Conservation (phyloP, 2,888 invertebrate genomes). For the Ecliptopera silaceata region DNA sequence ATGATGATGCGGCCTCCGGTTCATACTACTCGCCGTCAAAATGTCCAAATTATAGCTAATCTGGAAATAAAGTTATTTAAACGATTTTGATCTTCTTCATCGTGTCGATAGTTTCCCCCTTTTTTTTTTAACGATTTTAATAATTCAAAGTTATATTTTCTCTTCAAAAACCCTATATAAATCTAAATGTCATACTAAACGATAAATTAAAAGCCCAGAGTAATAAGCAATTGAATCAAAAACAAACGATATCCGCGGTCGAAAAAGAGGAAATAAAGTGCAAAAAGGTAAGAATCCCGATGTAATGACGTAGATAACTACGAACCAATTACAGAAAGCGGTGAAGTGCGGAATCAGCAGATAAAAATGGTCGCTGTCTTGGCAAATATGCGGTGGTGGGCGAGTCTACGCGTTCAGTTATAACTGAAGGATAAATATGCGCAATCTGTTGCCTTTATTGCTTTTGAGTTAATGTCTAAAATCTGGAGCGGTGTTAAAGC, state of each 20-base stretch:
- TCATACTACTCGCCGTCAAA: too few relatives aligned
- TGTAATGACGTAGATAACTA: constrained; percentile 81
- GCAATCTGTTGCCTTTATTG: background rate
- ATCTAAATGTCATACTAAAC: background rate
- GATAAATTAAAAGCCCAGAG: constrained; percentile 18
- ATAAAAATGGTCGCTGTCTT: constrained; percentile 70
- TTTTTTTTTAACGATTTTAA: too few relatives aligned
- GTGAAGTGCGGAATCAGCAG: constrained; percentile 76
- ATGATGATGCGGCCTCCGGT: too few relatives aligned
- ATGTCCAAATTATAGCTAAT: too few relatives aligned
- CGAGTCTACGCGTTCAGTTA: constrained; percentile 19
- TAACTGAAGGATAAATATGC: background rate
- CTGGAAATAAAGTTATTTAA: too few relatives aligned
- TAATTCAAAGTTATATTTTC: too few relatives aligned
- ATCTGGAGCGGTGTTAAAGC: too few relatives aligned
- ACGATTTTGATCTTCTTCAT: too few relatives aligned
- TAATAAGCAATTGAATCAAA: constrained; percentile 79
- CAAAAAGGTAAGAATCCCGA: constrained; percentile 74
- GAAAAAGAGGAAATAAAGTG: constrained; percentile 71
- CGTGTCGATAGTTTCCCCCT: too few relatives aligned
- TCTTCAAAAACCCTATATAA: too few relatives aligned
- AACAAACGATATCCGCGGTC: constrained; percentile 72
- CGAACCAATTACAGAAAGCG: constrained; percentile 76
- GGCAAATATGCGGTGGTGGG: constrained; percentile 68
- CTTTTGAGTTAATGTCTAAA: background rate